Evolutionary conservation across 2,888 invertebrate species (phyloP).

Genomic region (Lochmaea crataegi): DNA sequence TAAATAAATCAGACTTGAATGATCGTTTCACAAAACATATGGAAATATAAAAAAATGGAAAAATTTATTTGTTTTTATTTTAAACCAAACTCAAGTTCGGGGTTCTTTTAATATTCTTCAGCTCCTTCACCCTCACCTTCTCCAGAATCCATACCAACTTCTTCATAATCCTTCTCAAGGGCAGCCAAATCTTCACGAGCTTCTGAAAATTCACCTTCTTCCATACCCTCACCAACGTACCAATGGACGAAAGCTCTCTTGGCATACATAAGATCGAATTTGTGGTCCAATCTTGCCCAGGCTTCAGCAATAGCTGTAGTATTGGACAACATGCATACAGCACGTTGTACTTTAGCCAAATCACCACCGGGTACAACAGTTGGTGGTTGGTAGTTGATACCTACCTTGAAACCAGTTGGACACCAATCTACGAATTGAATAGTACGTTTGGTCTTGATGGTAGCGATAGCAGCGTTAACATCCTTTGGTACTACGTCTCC

Average conservation of each 20-base stretch:
- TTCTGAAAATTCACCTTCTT: conserved; percentile 88
- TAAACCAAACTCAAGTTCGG: conserved; percentile 1
- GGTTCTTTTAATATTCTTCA: conserved; percentile 76
- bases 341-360: conserved; percentile 93
- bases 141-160: conserved; percentile 88
- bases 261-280: conserved; percentile 96
- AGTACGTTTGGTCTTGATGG: conserved; percentile 94
- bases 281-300: conserved; percentile 96
- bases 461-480: conserved; percentile 94
- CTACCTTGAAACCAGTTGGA: conserved; percentile 84
- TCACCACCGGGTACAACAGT: conserved; percentile 97
- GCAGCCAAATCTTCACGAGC: conserved; percentile 86
- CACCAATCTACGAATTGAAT: conserved; percentile 96
- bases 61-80: conserved; percentile 4
- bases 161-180: conserved; percentile 88
- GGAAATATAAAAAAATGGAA: conserved; percentile 28
- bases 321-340: conserved; percentile 99
- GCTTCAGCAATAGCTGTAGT: conserved; percentile 96
- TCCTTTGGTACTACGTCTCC: conserved; percentile 88
- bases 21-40: conserved; percentile 34
- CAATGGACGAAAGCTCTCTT: conserved; percentile 97
- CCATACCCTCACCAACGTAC: conserved; percentile 91
- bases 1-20: conserved; percentile 44
- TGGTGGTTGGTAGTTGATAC: conserved; percentile 94
- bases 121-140: conserved; percentile 85